Evolutionary conservation across 1,140 invertebrate genomes (phyloP).

Genomic region (Bombus difficillimus): DNA sequence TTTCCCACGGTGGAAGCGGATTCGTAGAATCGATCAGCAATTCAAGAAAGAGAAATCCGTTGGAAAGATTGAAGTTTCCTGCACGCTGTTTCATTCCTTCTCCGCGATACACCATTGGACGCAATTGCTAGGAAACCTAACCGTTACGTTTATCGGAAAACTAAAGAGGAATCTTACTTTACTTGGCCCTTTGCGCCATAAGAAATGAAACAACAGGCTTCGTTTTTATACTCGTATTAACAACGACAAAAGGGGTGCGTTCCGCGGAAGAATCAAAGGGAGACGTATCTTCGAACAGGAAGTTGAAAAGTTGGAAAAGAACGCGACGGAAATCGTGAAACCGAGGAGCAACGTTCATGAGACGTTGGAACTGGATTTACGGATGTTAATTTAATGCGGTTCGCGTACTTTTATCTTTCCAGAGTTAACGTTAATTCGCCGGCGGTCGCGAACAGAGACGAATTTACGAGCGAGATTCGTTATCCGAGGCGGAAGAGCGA

Average conservation of each 20-base stretch:
- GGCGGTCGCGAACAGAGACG: constrained; percentile 31
- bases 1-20: constrained; percentile 31
- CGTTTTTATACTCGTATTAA: too few species aligned
- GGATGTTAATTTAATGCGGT: constrained; percentile 50
- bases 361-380: constrained; percentile 15
- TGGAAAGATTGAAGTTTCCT: constrained; percentile 8
- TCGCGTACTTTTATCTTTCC: constrained; percentile 46
- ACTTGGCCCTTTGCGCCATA: too few species aligned
- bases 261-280: background rate
- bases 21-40: constrained; percentile 30
- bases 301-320: constrained; percentile 21
- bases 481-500: constrained; percentile 40
- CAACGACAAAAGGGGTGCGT: too few species aligned
- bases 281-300: background rate
- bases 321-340: background rate
- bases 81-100: background rate
- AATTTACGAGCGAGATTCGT: constrained; percentile 50
- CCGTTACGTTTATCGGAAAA: too few species aligned
- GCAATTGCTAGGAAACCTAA: too few species aligned
- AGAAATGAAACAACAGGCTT: too few species aligned
- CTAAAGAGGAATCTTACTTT: too few species aligned
- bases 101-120: rapidly evolving
- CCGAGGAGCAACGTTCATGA: background rate
- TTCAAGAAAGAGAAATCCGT: constrained; percentile 34
- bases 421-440: constrained; percentile 32